phyloP scores from a whole-genome alignment of 2,797 vertebrate species.

The Cynodonichthys magdalenae region DNA sequence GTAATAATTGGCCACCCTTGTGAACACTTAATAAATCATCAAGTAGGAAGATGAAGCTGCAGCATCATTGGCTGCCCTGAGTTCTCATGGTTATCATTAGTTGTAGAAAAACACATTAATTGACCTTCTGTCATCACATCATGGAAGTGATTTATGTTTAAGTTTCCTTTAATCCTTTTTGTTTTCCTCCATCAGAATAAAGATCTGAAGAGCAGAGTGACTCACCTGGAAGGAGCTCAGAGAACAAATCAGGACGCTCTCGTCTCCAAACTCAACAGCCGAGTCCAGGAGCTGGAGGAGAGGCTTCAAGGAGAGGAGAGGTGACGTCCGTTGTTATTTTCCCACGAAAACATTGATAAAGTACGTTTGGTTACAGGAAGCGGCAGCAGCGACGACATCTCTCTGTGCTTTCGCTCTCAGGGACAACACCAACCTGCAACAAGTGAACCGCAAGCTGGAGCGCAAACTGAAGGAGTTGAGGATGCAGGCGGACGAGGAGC shows the following conservation, averaged over 20 bases:
- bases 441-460: conserved; percentile 92
- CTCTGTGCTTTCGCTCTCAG: conserved; percentile 70
- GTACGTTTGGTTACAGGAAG: conserved; percentile 51
- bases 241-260: conserved; percentile 89
- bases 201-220: conserved; percentile 89
- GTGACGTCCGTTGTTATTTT: conserved; percentile 62
- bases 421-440: conserved; percentile 90
- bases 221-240: conserved; percentile 91
- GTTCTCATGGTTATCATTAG: too few relatives aligned
- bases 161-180: background rate
- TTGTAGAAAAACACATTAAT: background rate
- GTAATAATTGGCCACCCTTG: too few relatives aligned
- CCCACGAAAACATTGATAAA: too few relatives aligned
- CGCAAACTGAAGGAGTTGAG: conserved; percentile 94
- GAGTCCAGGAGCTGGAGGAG: conserved; percentile 91
- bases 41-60: too few relatives aligned
- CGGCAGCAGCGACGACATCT: conserved; percentile 32
- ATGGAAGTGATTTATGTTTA: too few relatives aligned
- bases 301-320: conserved; percentile 89
- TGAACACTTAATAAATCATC: too few relatives aligned
- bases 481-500: conserved; percentile 94
- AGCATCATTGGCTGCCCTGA: too few relatives aligned
- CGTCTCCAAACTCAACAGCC: conserved; percentile 88
- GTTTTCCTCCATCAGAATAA: conserved; percentile 84
- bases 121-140: background rate